phyloP scores from a whole-genome alignment of 2,797 vertebrate species.

The Otolemur crassicaudatus region DNA sequence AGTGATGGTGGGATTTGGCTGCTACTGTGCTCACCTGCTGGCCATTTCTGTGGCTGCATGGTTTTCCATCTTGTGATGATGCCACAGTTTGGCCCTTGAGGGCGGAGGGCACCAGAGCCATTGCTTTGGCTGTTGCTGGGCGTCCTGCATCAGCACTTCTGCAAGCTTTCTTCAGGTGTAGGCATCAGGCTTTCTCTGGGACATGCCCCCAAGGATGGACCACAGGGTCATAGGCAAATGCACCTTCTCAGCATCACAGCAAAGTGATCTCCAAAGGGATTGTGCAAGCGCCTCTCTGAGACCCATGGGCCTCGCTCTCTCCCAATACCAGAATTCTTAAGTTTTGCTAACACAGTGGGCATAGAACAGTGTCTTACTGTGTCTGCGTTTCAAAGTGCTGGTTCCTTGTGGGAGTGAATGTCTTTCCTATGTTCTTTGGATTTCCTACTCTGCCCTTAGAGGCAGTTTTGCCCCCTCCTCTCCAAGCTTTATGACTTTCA shows the following conservation, averaged over 20 bases:
- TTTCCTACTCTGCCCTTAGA: background rate
- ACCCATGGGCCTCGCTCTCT: accelerated
- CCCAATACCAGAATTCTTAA: background rate
- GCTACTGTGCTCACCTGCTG: accelerated
- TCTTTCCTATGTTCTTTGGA: background rate
- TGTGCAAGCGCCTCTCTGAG: background rate
- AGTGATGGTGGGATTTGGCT: accelerated
- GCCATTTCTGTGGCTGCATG: accelerated
- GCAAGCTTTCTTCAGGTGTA: accelerated
- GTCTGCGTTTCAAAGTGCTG: background rate
- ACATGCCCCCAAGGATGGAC: accelerated
- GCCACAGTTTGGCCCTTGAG: no score
- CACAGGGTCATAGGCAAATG: background rate
- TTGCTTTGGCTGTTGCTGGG: accelerated
- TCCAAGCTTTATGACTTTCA: no score
- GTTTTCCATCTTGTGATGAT: accelerated
- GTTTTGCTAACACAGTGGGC: accelerated
- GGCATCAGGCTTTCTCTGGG: background rate
- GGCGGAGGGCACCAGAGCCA: accelerated
- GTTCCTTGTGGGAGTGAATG: accelerated
- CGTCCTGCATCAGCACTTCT: accelerated
- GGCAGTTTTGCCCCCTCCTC: background rate
- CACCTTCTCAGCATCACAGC: background rate
- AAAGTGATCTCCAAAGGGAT: background rate
- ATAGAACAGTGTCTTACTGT: accelerated